Percentiles rank a stretch among this genome's conserved stretches.
Evolutionary conservation across 2,888 invertebrate species (phyloP).

Genomic region (Colostygia pectinataria): DNA sequence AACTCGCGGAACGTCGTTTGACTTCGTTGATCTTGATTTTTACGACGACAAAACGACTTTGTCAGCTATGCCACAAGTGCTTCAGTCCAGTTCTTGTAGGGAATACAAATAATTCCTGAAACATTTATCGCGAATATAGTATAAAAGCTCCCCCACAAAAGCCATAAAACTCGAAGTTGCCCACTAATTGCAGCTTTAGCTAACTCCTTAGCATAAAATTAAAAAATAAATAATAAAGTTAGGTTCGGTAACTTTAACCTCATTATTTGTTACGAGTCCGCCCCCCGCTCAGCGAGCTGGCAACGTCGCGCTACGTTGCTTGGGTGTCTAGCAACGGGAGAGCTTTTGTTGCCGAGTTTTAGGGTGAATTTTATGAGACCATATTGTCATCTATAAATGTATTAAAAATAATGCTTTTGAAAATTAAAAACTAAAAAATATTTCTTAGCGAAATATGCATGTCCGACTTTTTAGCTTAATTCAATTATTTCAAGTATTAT

Average conservation of each 20-base stretch:
- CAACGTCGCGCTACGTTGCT: slow-evolving; percentile 66
- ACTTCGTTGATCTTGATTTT: too few relatives aligned
- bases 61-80: too few relatives aligned
- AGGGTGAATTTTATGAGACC: slow-evolving; percentile 34
- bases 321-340: slow-evolving; percentile 49
- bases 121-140: slow-evolving; percentile 19
- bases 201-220: slow-evolving; percentile 36
- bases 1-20: too few relatives aligned
- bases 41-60: too few relatives aligned
- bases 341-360: slow-evolving; percentile 54
- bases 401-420: too few relatives aligned
- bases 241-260: slow-evolving; percentile 79
- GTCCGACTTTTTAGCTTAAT: too few relatives aligned
- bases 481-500: too few relatives aligned
- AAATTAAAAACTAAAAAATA: too few relatives aligned
- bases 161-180: slow-evolving; percentile 25
- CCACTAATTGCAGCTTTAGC: slow-evolving; percentile 35
- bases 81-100: too few relatives aligned
- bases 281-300: slow-evolving; percentile 58
- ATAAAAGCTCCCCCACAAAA: slow-evolving; percentile 21
- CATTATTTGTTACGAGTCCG: slow-evolving; percentile 65
- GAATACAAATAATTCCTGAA: too few relatives aligned
- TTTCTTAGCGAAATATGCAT: too few relatives aligned
- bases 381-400: too few relatives aligned
- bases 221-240: slow-evolving; percentile 58